A percentile compares a stretch with the other conserved stretches of the same genome.
Conservation (phyloP, 2,113 vertebrate species). For the Epinephelus lanceolatus region DNA sequence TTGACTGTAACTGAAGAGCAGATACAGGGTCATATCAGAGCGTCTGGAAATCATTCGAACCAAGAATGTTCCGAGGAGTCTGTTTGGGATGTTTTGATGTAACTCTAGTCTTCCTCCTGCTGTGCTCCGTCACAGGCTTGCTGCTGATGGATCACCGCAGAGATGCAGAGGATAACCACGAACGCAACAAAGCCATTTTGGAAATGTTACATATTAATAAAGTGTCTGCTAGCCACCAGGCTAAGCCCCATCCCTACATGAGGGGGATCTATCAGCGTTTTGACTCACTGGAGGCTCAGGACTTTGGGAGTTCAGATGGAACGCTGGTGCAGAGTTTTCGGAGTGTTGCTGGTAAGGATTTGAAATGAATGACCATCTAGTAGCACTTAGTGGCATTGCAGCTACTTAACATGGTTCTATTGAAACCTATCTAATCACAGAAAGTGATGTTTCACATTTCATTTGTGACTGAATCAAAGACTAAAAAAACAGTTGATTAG, state of each 20-base stretch:
- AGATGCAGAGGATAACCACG: slow-evolving; percentile 36
- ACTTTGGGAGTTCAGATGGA: slow-evolving; percentile 71
- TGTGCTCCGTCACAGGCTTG: slow-evolving; percentile 28
- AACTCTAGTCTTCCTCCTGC: slow-evolving; percentile 22
- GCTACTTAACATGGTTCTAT: background rate
- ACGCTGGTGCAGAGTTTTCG: slow-evolving; percentile 83
- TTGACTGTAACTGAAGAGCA: background rate
- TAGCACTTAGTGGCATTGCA: background rate
- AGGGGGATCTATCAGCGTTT: slow-evolving; percentile 77
- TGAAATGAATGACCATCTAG: background rate
- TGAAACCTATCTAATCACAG: background rate
- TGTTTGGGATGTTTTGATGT: background rate
- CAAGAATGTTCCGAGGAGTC: slow-evolving; percentile 28
- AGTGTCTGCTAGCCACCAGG: slow-evolving; percentile 74
- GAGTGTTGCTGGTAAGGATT: slow-evolving; percentile 73
- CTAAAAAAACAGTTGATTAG: background rate
- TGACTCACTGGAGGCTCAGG: slow-evolving; percentile 65
- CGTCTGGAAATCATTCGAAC: background rate
- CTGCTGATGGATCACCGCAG: slow-evolving; percentile 34
- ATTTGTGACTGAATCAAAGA: background rate
- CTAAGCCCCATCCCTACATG: slow-evolving; percentile 84
- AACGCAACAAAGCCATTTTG: slow-evolving; percentile 78
- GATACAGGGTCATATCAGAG: background rate
- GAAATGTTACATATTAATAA: slow-evolving; percentile 85
- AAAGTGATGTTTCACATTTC: background rate